Base-by-base conservation (phyloP, 1,140 invertebrate species). In the Myzus persicae region DNA sequence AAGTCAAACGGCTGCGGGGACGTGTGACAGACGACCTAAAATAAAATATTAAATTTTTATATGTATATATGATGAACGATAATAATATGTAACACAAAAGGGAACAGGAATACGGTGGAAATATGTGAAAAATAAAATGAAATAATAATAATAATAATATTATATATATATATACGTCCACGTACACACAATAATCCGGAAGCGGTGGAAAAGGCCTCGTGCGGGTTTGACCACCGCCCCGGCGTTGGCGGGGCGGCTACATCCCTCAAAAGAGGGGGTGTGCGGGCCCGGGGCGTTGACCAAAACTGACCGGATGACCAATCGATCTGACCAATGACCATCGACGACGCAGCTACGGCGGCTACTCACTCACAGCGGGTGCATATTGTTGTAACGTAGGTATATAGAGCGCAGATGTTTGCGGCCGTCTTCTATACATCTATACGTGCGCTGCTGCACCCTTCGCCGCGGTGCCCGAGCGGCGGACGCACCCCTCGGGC, bases 271-370 rank as follows among this genome's bases (percentile, higher is more conserved):
- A 26, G 18, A 36, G 46, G 81, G 67, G 36, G 42, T 46, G 46
- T 42, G 81, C 46, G 76, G 31, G 31, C 36, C 91, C 38, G 44
- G 91, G 91, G 91, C 91, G 91, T 85, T 93, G 91, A 93, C 91
- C 91, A 93, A 93, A 24, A 93, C 81, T 93, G 91, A 93, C 91
- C 91, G 81, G 81, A 93, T 93, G 91, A 93, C 91, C 91, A 85
- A 93, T 93, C 91, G 91, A 93, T 93, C 81, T 48, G 91, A 93
- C 91, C 91, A 93, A 93, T 93, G 91, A 93, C 91, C 91, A 54
- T 18, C 90, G 87, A n/a, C 38, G 85, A 24, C 51, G 88, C 26
- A 24, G 51, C 24, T 8, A 18, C 87, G n/a, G 51, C 36, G 18
- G 38, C 51, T 44, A 42, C 26, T 20, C 51, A n/a, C 88, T 24